Evolutionary conservation across 2,113 vertebrate species (phyloP), one percentile per base, ranked within the genome.

Genomic region (Ictalurus punctatus): DNA sequence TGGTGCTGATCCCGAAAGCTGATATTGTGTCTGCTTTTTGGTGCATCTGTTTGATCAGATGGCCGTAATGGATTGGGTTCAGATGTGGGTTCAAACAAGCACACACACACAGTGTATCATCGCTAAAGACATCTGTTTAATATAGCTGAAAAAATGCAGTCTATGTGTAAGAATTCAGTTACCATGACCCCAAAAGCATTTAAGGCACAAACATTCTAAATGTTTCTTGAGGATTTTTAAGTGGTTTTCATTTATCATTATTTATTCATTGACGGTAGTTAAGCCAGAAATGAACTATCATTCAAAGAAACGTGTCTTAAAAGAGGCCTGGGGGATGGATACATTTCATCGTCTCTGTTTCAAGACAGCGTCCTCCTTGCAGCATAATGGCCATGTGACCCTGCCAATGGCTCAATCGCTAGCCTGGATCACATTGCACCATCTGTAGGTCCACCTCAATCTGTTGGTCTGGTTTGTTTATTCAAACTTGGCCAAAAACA

Each of bases 11-110:
- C 79, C 87, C 40, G 80, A 94, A 93, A 91, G 87, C 80, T 73
- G 85, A 86, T 71, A 67, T 93, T 91, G 87, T 91, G 91, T 92
- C 78, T 19, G 86, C 88, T 90, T 91, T 34, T 88, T 93, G 74
- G 90, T 89, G 76, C 74, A 82, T 90, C 92, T 94, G 92, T 95
- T 93, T 93, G 93, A 93, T 93, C 91, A 93, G 91, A 93, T 91
- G 92, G 90, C 76, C 85, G 89, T 90, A 93, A 90, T 94, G 92
- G 92, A 91, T 56, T 85, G 56, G 86, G 90, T 92, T 86, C 87
- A 92, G 90, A 93, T 93, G 93, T 93, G 92, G 92, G 92, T 92
- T 94, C 44, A 88, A 65, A 85, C 56, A 74, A 25, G 61, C 83
- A 83, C 87, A 40, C 65, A 59, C 63, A 86, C 59, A 83, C 59